A percentile compares a stretch with the other conserved stretches of the same genome.
These are phyloP conservation scores for Pterobdella sp. DNA, from an alignment of 2,888 invertebrate species.

Conservation along the genomic window DNA sequence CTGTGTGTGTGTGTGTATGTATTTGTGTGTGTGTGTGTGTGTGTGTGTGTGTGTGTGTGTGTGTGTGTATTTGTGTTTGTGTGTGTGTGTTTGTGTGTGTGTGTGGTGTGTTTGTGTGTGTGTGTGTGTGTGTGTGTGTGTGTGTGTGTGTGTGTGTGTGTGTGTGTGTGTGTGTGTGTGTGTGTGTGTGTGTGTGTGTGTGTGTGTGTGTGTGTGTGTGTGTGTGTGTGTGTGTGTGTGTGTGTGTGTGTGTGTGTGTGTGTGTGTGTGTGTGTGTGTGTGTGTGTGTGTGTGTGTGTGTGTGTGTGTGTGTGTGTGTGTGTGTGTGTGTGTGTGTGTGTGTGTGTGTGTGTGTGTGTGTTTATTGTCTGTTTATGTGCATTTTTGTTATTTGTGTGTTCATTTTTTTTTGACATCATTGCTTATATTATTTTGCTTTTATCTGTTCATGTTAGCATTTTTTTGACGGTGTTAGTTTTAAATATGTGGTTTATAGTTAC, in stretches of 20 bases:
- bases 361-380: too few species aligned
- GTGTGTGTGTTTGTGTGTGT: too few species aligned
- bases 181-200: constrained; percentile 5
- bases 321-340: too few species aligned
- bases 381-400: too few species aligned
- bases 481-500: too few species aligned
- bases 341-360: too few species aligned
- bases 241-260: background rate
- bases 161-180: background rate
- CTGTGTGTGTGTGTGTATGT: constrained; percentile 37
- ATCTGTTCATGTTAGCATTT: too few species aligned
- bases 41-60: background rate
- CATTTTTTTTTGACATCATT: too few species aligned
- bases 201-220: background rate
- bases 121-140: background rate
- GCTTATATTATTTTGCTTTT: too few species aligned
- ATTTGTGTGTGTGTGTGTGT: background rate
- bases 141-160: background rate
- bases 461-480: too few species aligned
- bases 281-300: background rate
- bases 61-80: background rate
- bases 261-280: background rate
- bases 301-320: background rate
- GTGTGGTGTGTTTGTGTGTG: background rate
- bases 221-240: constrained; percentile 7